These are phyloP conservation scores for Polydrusus tereticollis DNA, from an alignment of 2,888 invertebrate species.

Conservation along the genomic window DNA sequence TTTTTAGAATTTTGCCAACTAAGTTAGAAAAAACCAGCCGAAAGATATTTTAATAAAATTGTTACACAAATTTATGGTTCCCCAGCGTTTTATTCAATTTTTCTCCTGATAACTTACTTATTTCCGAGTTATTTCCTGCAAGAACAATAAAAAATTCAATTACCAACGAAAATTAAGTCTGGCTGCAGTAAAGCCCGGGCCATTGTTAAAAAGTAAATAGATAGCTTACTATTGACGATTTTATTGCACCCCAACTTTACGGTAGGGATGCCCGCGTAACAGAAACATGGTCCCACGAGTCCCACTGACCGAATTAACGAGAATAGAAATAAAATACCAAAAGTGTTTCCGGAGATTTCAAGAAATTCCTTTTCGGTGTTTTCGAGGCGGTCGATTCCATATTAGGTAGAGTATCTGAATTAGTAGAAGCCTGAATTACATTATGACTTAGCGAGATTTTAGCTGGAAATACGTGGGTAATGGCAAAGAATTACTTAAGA, in stretches of 20 bases:
- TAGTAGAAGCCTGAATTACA: neutral
- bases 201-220: too few species aligned
- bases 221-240: too few species aligned
- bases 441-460: neutral
- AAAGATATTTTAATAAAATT: too few species aligned
- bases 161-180: too few species aligned
- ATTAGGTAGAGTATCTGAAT: neutral
- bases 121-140: too few species aligned
- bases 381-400: neutral
- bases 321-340: neutral
- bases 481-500: neutral
- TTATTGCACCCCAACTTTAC: neutral
- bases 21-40: too few species aligned
- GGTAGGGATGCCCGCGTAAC: neutral
- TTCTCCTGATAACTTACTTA: too few species aligned
- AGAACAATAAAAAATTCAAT: too few species aligned
- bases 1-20: too few species aligned
- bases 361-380: neutral
- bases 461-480: neutral
- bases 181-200: too few species aligned
- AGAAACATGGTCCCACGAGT: conserved; percentile 2
- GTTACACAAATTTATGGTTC: too few species aligned
- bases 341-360: neutral
- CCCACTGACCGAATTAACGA: conserved; percentile 1
- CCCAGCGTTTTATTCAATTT: too few species aligned